Evolutionary conservation across 2,888 invertebrate species (phyloP).

Genomic region (Campopleginae sp.): DNA sequence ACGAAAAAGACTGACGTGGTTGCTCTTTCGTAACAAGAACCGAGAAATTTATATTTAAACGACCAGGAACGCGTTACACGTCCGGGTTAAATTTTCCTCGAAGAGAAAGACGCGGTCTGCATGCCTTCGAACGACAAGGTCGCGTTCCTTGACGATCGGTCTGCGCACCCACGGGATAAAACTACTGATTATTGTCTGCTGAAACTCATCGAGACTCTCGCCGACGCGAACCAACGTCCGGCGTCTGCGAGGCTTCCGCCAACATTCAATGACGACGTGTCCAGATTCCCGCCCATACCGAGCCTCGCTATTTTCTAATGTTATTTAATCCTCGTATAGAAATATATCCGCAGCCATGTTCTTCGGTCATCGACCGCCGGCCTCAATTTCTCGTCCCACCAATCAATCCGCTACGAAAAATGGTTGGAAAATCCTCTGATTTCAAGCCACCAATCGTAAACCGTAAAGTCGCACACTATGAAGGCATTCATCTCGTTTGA

Average conservation of each 20-base stretch:
- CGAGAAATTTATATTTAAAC: slow-evolving; percentile 29
- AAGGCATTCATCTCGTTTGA: not conserved
- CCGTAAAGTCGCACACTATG: not conserved
- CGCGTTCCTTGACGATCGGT: slow-evolving; percentile 72
- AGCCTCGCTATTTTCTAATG: slow-evolving; percentile 21
- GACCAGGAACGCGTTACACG: slow-evolving; percentile 20
- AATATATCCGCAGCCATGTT: too few relatives aligned
- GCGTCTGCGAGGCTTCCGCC: slow-evolving; percentile 78
- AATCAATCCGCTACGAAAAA: not conserved
- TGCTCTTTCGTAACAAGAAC: slow-evolving; percentile 4
- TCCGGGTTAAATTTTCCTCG: slow-evolving; percentile 75
- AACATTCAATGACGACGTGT: slow-evolving; percentile 66
- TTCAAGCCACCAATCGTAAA: not conserved
- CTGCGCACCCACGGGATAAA: slow-evolving; percentile 62
- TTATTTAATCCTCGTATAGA: slow-evolving; percentile 7
- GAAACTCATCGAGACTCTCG: slow-evolving; percentile 57
- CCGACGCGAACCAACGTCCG: slow-evolving; percentile 72
- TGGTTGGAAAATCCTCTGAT: not conserved
- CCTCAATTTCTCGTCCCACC: not conserved
- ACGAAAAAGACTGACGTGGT: too few relatives aligned
- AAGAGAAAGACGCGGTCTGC: slow-evolving; percentile 79
- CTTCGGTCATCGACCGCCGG: not conserved
- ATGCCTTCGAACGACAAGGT: slow-evolving; percentile 79
- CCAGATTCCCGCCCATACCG: slow-evolving; percentile 40
- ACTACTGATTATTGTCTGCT: slow-evolving; percentile 43